Evolutionary conservation across 2,113 vertebrate species (phyloP), one percentile per base, ranked within the genome.

Genomic region (Progne subis): DNA sequence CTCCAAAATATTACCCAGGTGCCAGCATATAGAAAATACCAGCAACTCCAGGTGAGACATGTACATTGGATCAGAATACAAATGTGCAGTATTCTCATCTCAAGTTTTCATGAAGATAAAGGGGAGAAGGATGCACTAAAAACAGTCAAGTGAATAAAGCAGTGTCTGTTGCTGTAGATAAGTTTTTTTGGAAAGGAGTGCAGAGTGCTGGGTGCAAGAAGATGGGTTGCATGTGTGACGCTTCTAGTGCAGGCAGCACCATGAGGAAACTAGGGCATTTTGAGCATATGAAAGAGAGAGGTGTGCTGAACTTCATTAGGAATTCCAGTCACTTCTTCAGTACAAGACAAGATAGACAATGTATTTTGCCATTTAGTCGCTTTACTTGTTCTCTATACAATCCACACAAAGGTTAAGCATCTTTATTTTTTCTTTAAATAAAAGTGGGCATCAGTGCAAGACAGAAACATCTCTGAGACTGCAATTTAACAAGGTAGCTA

Each of bases 181-280:
- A 86, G 34, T 34, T 53, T 72, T 67, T 78, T 71, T 84, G 90
- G 82, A 91, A 90, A 53, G n/a, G 18, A 84, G 23, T 21, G 37
- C 53, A n/a, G 37, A 21, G 46, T 4, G 5, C 44, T 63, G 55
- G 41, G 44, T 90, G 37, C 1, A 6, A 77, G 85, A 63, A 82
- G 37, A 69, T 79, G 67, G 28, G 63, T 72, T 76, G 52, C 23
- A 56, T 2, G 39, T 50, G 49, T 86, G 84, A 72, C 18, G 3
- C 70, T 94, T 93, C 47, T 34, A 59, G 60, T 56, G 89, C 78
- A 88, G 64, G 56, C 44, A 0, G 70, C 44, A 31, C 44, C 59
- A 46, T 39, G 67, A 96, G 49, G 41, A 95, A 96, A 96, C 82
- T 94, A 93, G 92, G 86, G 34, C 92, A 61, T 78, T 90, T 49